Evolutionary conservation across 1,140 invertebrate species (phyloP), one percentile per base, ranked within the genome.

Genomic region (Caenorhabditis briggsae): DNA sequence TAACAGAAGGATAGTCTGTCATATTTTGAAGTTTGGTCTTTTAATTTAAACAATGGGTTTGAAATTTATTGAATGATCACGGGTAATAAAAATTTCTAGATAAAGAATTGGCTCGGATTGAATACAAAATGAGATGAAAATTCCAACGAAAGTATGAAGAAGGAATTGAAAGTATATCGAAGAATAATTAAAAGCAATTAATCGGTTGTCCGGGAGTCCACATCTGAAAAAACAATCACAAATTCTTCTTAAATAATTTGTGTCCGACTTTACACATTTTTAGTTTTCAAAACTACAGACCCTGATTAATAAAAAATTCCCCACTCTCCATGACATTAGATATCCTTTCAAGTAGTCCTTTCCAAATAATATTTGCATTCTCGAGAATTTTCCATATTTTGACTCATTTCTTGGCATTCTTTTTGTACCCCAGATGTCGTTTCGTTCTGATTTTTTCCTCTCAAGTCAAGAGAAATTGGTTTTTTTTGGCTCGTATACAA

Each of bases 311-410:
- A 64, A 64, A 64, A 64, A 23, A 33, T 7, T 16, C 11, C 23
- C 25, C 20, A 59, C 9, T 59, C 33, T 41, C 25, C 11, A 48
- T 70, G 64, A 46, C 9, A 70, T 20, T 70, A 20, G 41, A 70
- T 70, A 70, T 41, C 61, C 33, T 33, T 11, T 48, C 41, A 46
- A 70, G 23, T 25, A 8, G 14, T 70, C 41, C 3, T 70, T 70
- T 48, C 41, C 18, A 41, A 70, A 70, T 70, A 70, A 70, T 70
- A 70, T 70, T 70, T 70, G 16, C 16, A 53, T 53, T 53, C 9
- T 12, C 50, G 16, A 53, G 50, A 53, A 53, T 16, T 25, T 61
- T 14, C 23, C 59, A 8, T 25, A 12, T 33, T 33, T 61, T 61
- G 1, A 25, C 59, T 11, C 12, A 8, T 25, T 20, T 61, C 59